phyloP scores from a whole-genome alignment of 2,113 vertebrate genomes.

The Sylvilagus bachmani region DNA sequence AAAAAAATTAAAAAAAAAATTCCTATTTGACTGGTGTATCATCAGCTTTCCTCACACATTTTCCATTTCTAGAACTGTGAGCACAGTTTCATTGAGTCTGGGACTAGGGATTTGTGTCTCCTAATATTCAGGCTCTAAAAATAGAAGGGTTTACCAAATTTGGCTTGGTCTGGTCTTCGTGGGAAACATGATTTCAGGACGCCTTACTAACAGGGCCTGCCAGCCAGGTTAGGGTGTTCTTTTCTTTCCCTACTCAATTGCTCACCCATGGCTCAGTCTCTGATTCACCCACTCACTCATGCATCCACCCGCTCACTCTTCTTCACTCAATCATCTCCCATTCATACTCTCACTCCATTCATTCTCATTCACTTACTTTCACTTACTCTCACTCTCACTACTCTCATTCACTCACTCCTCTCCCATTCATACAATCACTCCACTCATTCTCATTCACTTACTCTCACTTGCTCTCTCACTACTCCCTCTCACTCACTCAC shows the following conservation, averaged over 20 bases:
- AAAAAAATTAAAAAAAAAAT: too few relatives aligned
- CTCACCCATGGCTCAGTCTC: not conserved
- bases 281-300: not conserved
- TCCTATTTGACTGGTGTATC: not conserved
- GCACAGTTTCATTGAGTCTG: not conserved
- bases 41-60: not conserved
- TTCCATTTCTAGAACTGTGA: not conserved
- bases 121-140: not conserved
- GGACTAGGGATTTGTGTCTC: constrained; percentile 2
- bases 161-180: not conserved
- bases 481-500: not conserved
- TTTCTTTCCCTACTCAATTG: not conserved
- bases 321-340: not conserved
- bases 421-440: too few relatives aligned
- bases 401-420: too few relatives aligned
- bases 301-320: not conserved
- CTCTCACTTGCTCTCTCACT: too few relatives aligned
- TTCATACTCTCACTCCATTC: too few relatives aligned
- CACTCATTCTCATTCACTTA: too few relatives aligned
- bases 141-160: not conserved
- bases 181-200: not conserved
- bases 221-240: not conserved
- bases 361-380: too few relatives aligned
- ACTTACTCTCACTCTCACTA: too few relatives aligned
- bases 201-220: not conserved